phyloP scores from a whole-genome alignment of 2,888 invertebrate genomes.

The Drosophila trichaetosa region DNA sequence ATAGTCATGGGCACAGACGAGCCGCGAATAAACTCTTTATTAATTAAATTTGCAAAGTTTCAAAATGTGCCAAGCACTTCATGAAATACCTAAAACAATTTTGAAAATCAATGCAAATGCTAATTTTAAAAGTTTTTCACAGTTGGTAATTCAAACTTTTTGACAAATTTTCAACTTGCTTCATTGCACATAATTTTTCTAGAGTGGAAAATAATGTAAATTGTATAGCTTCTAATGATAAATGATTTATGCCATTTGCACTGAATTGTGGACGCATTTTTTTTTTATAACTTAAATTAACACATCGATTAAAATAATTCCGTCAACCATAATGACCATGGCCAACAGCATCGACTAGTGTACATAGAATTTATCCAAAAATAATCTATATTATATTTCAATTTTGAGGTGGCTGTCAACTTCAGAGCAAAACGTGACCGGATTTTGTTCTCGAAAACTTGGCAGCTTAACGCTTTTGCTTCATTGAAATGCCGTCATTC shows the following conservation, averaged over 20 bases:
- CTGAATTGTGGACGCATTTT: conserved; percentile 5
- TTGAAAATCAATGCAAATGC: conserved; percentile 41
- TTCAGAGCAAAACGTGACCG: conserved; percentile 42
- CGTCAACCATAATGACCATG: conserved; percentile 13
- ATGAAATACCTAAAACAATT: conserved; percentile 22
- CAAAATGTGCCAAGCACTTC: conserved; percentile 28
- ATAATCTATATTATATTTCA: conserved; percentile 53
- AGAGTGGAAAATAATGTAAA: conserved; percentile 40
- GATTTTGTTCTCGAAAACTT: conserved; percentile 42
- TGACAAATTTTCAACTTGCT: conserved; percentile 19
- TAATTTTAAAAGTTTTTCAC: conserved; percentile 23
- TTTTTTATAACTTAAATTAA: conserved; percentile 20
- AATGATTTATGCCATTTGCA: conserved; percentile 46
- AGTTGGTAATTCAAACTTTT: conserved; percentile 17
- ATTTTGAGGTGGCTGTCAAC: conserved; percentile 44
- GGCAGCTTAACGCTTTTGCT: conserved; percentile 6
- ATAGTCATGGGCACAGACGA: conserved; percentile 1
- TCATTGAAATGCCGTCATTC: conserved; percentile 53
- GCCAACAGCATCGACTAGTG: neutral
- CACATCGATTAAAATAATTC: conserved; percentile 38
- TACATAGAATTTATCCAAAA: conserved; percentile 27
- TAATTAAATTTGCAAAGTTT: conserved; percentile 47
- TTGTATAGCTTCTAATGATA: conserved; percentile 31
- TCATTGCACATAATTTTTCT: conserved; percentile 33
- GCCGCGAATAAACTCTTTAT: conserved; percentile 16